These are phyloP conservation scores for Andrena chrysosceles DNA, from an alignment of 2,888 invertebrate species.

Conservation along the genomic window DNA sequence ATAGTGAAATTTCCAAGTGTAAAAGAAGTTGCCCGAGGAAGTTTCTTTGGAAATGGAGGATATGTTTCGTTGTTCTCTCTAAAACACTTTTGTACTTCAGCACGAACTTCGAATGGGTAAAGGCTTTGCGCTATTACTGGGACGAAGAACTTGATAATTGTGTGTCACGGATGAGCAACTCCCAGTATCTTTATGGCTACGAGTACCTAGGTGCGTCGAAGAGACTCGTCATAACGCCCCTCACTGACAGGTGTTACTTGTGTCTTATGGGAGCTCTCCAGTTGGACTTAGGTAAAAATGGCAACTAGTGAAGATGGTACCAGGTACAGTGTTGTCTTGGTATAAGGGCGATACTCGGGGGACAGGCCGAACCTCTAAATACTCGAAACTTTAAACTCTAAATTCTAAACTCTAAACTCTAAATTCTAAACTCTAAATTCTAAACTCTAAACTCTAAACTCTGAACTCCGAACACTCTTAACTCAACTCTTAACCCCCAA, in stretches of 20 bases:
- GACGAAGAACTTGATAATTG: constrained; percentile 91
- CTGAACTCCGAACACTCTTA: too few species aligned
- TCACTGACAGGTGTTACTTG: constrained; percentile 95
- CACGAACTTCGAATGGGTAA: constrained; percentile 94
- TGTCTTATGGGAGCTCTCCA: constrained; percentile 96
- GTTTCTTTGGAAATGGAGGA: too few species aligned
- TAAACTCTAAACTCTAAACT: too few species aligned
- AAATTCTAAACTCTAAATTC: too few species aligned
- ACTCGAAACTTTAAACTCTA: too few species aligned
- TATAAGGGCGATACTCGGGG: too few species aligned
- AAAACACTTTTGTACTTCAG: constrained; percentile 62
- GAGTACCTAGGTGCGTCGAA: constrained; percentile 96
- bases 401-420: too few species aligned
- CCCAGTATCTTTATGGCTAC: constrained; percentile 93
- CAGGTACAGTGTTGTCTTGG: too few species aligned
- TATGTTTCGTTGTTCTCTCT: too few species aligned
- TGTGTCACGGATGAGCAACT: constrained; percentile 93
- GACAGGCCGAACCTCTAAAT: too few species aligned
- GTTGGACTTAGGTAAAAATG: constrained; percentile 89
- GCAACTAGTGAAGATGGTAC: too few species aligned
- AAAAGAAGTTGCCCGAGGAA: background rate
- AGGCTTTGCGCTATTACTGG: constrained; percentile 97
- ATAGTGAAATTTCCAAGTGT: background rate
- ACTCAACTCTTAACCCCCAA: too few species aligned
- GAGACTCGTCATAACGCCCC: constrained; percentile 94